These are phyloP conservation scores for Speoplatyrhinus poulsoni DNA, from an alignment of 2,113 vertebrate species.

Conservation along the genomic window DNA sequence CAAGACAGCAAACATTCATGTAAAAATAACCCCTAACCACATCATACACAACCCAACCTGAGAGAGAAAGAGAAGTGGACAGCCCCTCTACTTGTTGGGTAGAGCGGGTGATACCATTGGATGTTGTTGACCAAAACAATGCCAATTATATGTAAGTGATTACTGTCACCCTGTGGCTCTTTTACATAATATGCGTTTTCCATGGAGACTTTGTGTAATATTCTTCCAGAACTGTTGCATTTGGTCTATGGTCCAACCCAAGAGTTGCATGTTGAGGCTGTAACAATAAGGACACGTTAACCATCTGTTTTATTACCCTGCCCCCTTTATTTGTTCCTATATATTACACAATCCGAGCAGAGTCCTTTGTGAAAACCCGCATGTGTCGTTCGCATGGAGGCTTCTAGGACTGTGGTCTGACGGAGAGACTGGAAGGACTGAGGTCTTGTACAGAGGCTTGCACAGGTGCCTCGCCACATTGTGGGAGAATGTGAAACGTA, in stretches of 20 bases:
- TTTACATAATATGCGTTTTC: constrained; percentile 90
- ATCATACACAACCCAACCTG: constrained; percentile 62
- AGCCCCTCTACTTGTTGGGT: constrained; percentile 21
- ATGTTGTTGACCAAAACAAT: constrained; percentile 97
- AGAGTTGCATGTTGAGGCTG: constrained; percentile 92
- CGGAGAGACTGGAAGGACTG: constrained; percentile 67
- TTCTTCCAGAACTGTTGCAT: constrained; percentile 89
- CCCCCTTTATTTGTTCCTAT: constrained; percentile 73
- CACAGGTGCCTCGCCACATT: constrained; percentile 70
- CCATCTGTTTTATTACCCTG: constrained; percentile 56
- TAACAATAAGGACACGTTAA: constrained; percentile 84
- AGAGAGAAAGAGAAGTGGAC: constrained; percentile 51
- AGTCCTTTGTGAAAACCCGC: constrained; percentile 68
- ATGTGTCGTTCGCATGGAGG: constrained; percentile 75
- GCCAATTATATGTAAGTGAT: constrained; percentile 95
- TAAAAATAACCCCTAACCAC: constrained; percentile 38
- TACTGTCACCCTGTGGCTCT: constrained; percentile 91
- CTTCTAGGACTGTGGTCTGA: constrained; percentile 78
- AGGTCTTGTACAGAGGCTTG: constrained; percentile 54
- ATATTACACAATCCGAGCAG: constrained; percentile 71
- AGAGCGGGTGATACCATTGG: constrained; percentile 81
- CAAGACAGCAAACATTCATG: constrained; percentile 31
- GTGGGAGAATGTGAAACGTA: constrained; percentile 82
- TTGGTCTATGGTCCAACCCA: constrained; percentile 72
- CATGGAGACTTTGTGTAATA: constrained; percentile 96